Percentiles rank a stretch among this genome's conserved stretches.
Conservation (phyloP, 2,113 vertebrate genomes). For the Pandion haliaetus region DNA sequence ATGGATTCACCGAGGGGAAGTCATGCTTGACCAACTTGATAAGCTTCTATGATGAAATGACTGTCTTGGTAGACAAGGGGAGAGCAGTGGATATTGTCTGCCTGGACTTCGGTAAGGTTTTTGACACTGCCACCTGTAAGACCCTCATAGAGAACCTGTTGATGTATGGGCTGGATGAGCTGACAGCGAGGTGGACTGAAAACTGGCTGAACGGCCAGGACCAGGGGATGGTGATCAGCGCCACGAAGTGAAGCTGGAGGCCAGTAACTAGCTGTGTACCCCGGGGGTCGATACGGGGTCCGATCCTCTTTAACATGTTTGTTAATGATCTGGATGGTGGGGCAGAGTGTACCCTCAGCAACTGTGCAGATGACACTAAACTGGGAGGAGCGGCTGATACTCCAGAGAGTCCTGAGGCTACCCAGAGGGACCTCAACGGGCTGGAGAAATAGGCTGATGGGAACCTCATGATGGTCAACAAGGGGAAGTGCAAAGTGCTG, state of each 20-base stretch:
- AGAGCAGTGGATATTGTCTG: neutral
- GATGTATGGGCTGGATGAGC: neutral
- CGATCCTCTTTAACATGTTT: neutral
- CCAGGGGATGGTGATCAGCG: neutral
- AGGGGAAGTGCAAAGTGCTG: neutral
- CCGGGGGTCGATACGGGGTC: too few species aligned
- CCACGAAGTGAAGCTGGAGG: rapidly evolving
- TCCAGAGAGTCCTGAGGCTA: neutral
- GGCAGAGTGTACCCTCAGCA: too few species aligned
- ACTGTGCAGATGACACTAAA: neutral
- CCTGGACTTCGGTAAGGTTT: neutral
- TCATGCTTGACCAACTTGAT: neutral
- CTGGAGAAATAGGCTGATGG: neutral
- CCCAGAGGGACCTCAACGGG: neutral
- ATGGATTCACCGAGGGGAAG: neutral
- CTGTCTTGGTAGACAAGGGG: neutral
- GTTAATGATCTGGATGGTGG: too few species aligned
- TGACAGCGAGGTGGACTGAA: neutral
- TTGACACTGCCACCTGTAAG: neutral
- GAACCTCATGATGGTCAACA: neutral
- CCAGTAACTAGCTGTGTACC: neutral
- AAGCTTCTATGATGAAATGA: neutral
- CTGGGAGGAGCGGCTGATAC: neutral
- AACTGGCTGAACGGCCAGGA: neutral
- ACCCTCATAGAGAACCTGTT: neutral